phyloP scores from a whole-genome alignment of 2,888 invertebrate genomes.

The Synergus japonicus region DNA sequence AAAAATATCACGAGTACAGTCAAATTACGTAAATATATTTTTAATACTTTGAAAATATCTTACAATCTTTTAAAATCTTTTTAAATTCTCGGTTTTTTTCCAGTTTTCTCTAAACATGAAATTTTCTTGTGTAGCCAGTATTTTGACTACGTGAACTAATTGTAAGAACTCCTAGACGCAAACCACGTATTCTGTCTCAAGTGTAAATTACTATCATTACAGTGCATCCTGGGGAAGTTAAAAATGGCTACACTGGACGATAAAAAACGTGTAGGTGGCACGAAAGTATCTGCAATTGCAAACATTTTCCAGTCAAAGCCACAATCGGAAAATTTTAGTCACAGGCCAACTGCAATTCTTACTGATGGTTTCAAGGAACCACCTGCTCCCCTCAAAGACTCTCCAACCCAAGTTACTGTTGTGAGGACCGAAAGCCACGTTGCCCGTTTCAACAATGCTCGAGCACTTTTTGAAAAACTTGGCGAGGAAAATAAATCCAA shows the following conservation, averaged over 20 bases:
- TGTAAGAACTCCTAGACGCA: not conserved
- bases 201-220: constrained; percentile 29
- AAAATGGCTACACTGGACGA: constrained; percentile 83
- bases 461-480: constrained; percentile 94
- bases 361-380: constrained; percentile 76
- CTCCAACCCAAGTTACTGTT: constrained; percentile 83
- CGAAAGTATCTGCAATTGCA: constrained; percentile 94
- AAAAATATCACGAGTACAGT: not conserved
- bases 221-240: constrained; percentile 40
- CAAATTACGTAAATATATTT: not conserved
- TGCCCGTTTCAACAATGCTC: constrained; percentile 93
- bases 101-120: not conserved
- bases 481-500: constrained; percentile 85
- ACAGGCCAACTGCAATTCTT: constrained; percentile 69
- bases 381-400: constrained; percentile 75
- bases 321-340: constrained; percentile 71
- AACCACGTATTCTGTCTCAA: not conserved
- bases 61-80: too few species aligned
- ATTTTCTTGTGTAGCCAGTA: not conserved
- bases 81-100: too few species aligned
- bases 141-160: not conserved
- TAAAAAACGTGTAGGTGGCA: constrained; percentile 83
- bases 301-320: constrained; percentile 88
- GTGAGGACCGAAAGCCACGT: constrained; percentile 93
- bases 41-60: not conserved